Percentiles rank a stretch among this genome's conserved stretches.
Evolutionary conservation across 92 coral and sea anemone genomes (phyloP).

Genomic region (Phenganax marumi): DNA sequence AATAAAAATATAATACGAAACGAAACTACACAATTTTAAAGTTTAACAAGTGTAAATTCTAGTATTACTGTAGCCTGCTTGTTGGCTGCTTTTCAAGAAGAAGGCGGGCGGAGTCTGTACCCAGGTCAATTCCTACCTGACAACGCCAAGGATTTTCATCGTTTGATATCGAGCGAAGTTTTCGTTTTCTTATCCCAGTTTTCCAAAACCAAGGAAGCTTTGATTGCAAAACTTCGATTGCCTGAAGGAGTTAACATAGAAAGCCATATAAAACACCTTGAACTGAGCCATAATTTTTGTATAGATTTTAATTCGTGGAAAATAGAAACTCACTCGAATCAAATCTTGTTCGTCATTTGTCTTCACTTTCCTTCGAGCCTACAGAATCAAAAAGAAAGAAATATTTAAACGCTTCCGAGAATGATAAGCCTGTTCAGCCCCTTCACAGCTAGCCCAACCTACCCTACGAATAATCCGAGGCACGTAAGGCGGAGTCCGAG

Average conservation of each 20-base stretch:
- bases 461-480: conserved; percentile 27
- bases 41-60: too few relatives aligned
- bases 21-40: background rate
- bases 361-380: conserved; percentile 68
- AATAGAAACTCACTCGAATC: conserved; percentile 44
- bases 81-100: too few relatives aligned
- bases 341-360: conserved; percentile 71
- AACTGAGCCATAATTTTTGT: background rate
- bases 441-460: background rate
- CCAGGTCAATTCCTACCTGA: conserved; percentile 58
- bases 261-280: background rate
- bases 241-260: conserved; percentile 44
- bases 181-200: conserved; percentile 64
- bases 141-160: conserved; percentile 97
- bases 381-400: background rate
- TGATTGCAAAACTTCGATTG: conserved; percentile 67
- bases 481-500: background rate
- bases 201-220: conserved; percentile 83
- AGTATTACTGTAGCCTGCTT: too few relatives aligned
- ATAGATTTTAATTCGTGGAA: too few relatives aligned
- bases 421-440: background rate
- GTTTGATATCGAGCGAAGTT: conserved; percentile 71
- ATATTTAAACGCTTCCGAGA: background rate
- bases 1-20: background rate
- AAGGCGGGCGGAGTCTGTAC: background rate